Conservation (phyloP, 1,140 invertebrate genomes). For the Sitobion miscanthi region DNA sequence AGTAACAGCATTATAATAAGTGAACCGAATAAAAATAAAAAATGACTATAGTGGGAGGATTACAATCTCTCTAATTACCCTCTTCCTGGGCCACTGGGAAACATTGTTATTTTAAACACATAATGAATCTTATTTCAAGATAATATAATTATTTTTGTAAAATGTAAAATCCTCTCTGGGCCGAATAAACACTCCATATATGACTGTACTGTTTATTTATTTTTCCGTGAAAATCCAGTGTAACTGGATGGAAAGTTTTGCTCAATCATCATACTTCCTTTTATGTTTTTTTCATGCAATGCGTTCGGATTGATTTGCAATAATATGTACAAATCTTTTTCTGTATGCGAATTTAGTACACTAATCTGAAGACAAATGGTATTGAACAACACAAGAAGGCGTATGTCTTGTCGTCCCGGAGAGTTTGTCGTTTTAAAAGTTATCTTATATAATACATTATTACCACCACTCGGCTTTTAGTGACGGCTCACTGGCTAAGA, state of each 20-base stretch:
- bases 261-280: not conserved
- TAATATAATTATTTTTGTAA: not conserved
- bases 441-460: not conserved
- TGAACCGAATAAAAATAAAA: not conserved
- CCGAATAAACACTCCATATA: not conserved
- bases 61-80: too few relatives aligned
- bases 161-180: not conserved
- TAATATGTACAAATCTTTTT: not conserved
- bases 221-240: not conserved
- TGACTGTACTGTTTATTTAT: not conserved
- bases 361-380: not conserved
- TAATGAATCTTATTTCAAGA: not conserved
- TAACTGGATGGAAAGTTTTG: not conserved
- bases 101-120: too few relatives aligned
- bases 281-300: not conserved
- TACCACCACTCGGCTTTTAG: not conserved
- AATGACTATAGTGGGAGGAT: too few relatives aligned
- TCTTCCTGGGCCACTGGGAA: too few relatives aligned
- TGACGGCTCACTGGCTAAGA: not conserved
- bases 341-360: not conserved
- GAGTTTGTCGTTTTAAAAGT: not conserved
- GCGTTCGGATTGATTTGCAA: not conserved
- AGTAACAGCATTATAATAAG: not conserved
- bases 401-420: not conserved
- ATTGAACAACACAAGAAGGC: not conserved